Percentiles rank a stretch among this genome's conserved stretches.
Conservation (phyloP, 1,140 invertebrate genomes). For the Rhyacophila brunnea region DNA sequence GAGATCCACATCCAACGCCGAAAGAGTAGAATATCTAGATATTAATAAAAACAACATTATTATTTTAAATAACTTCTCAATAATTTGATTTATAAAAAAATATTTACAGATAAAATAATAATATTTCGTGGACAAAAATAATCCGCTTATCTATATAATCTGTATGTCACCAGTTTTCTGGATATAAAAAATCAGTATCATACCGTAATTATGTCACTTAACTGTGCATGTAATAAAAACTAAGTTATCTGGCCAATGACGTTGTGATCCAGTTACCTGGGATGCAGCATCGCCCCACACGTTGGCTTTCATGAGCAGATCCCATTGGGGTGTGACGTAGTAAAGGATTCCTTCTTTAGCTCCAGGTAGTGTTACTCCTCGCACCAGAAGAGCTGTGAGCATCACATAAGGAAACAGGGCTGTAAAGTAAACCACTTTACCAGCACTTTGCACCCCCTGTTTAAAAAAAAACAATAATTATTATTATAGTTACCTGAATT, state of each 20-base stretch:
- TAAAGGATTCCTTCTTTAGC: conserved; percentile 69
- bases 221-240: too few relatives aligned
- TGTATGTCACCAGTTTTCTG: too few relatives aligned
- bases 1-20: conserved; percentile 67
- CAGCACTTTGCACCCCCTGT: conserved; percentile 72
- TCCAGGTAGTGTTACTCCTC: conserved; percentile 72
- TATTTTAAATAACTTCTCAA: too few relatives aligned
- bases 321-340: conserved; percentile 77
- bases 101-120: too few relatives aligned
- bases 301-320: conserved; percentile 55
- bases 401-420: conserved; percentile 77
- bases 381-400: conserved; percentile 63
- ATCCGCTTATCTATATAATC: too few relatives aligned
- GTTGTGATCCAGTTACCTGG: conserved; percentile 43
- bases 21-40: conserved; percentile 74
- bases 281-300: conserved; percentile 67
- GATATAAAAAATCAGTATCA: too few relatives aligned
- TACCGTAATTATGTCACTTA: too few relatives aligned
- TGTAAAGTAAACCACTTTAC: conserved; percentile 80
- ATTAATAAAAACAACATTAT: conserved; percentile 1
- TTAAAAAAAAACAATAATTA: too few relatives aligned
- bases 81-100: too few relatives aligned
- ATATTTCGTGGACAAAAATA: too few relatives aligned
- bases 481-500: too few relatives aligned
- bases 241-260: too few relatives aligned